These are phyloP conservation scores for Schizotus pectinicornis DNA, from an alignment of 2,888 invertebrate genomes.

Conservation along the genomic window DNA sequence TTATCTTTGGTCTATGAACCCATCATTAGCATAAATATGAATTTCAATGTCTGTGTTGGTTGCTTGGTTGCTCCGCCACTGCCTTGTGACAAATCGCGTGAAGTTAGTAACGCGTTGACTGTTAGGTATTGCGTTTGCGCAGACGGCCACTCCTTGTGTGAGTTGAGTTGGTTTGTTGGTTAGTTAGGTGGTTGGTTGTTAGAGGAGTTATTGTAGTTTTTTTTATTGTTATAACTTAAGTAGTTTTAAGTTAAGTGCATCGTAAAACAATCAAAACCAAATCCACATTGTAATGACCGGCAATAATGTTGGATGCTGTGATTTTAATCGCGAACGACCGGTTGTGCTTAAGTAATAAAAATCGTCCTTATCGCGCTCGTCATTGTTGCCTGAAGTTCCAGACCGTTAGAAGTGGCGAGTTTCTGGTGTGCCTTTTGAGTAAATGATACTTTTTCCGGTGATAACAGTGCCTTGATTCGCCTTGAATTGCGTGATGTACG, in stretches of 20 bases:
- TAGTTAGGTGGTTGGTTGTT: conserved; percentile 3
- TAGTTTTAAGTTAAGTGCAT: neutral
- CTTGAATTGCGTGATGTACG: neutral
- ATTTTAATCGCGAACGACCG: neutral
- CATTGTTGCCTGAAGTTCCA: conserved; percentile 5
- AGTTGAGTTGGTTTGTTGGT: conserved; percentile 6
- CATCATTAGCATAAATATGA: too few relatives aligned
- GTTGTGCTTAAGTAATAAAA: conserved; percentile 2
- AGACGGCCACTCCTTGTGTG: conserved; percentile 7
- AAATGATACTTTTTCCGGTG: neutral
- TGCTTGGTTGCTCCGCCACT: neutral
- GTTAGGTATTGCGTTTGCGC: conserved; percentile 3
- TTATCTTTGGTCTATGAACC: too few relatives aligned
- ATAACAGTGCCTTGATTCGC: conserved; percentile 6
- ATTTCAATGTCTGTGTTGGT: too few relatives aligned
- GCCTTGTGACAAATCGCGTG: conserved; percentile 2
- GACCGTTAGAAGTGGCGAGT: neutral
- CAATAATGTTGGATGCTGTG: conserved; percentile 1
- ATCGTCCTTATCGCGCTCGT: conserved; percentile 7
- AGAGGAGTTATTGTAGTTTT: neutral
- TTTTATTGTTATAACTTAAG: neutral
- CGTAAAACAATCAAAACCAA: neutral
- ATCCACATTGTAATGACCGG: neutral
- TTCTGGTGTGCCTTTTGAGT: conserved; percentile 5
- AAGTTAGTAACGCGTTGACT: neutral